Percentiles rank a stretch among this genome's conserved stretches.
These are phyloP conservation scores for Melanerpes aurifrons DNA, from an alignment of 2,113 vertebrate genomes.

Conservation along the genomic window DNA sequence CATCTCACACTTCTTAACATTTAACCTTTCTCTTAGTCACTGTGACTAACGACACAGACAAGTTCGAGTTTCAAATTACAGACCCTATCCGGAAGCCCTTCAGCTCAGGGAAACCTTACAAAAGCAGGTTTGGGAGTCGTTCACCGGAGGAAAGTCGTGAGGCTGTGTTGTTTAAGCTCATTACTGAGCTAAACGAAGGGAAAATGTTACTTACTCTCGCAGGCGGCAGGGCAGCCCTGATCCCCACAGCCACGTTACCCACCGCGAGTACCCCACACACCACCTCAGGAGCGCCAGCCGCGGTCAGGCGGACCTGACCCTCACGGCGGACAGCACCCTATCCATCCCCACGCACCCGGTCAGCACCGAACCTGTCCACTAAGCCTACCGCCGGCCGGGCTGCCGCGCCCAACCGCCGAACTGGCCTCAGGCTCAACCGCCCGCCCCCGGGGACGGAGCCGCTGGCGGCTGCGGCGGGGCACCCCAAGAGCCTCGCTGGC, in stretches of 20 bases:
- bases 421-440: too few relatives aligned
- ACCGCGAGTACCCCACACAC: not conserved
- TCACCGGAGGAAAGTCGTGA: not conserved
- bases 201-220: not conserved
- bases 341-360: not conserved
- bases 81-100: not conserved
- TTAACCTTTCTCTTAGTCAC: not conserved
- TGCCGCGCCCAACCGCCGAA: too few relatives aligned
- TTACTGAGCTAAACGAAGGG: not conserved
- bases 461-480: not conserved
- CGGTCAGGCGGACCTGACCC: not conserved
- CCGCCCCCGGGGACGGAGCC: not conserved
- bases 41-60: not conserved
- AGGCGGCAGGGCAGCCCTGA: not conserved
- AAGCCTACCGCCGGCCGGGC: too few relatives aligned
- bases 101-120: not conserved
- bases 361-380: not conserved
- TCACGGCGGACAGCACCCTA: too few relatives aligned
- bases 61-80: not conserved
- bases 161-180: not conserved
- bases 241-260: not conserved
- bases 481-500: not conserved
- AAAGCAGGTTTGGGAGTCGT: not conserved
- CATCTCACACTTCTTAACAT: accelerated
- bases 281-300: not conserved